phyloP scores from a whole-genome alignment of 2,797 vertebrate species.

The Cynopterus sphinx region DNA sequence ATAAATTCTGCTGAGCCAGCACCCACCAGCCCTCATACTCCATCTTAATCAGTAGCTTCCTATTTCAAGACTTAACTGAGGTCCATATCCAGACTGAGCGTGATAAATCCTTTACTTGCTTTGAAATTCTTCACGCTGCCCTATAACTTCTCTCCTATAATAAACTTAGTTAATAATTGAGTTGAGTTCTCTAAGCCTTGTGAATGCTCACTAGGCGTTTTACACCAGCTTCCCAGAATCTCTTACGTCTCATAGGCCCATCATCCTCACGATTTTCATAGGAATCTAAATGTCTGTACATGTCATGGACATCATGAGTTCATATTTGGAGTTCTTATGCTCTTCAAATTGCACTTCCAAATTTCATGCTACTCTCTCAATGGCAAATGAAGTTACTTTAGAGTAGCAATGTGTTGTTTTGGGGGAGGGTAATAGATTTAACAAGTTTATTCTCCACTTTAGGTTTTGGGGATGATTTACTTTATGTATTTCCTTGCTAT shows the following conservation, averaged over 20 bases:
- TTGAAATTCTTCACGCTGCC: not conserved
- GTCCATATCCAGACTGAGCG: not conserved
- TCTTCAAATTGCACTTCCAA: not conserved
- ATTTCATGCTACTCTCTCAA: not conserved
- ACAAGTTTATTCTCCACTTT: not conserved
- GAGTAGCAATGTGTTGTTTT: not conserved
- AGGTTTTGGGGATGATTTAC: not conserved
- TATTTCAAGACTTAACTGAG: not conserved
- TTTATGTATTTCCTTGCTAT: not conserved
- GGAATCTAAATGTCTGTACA: not conserved
- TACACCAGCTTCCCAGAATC: not conserved
- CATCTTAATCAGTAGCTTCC: not conserved
- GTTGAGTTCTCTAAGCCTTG: not conserved
- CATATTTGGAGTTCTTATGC: not conserved
- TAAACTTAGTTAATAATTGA: not conserved
- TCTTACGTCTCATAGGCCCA: not conserved
- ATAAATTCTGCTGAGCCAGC: not conserved
- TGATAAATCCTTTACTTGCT: not conserved
- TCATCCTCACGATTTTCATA: not conserved
- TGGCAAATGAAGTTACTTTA: not conserved
- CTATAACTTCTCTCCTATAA: not conserved
- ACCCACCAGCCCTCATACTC: not conserved
- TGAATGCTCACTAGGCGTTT: not conserved
- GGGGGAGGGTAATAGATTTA: conserved; percentile 4
- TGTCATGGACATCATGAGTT: not conserved